Base-by-base conservation (phyloP, 92 coral and sea anemone species). In the Parazoanthus swiftii region DNA sequence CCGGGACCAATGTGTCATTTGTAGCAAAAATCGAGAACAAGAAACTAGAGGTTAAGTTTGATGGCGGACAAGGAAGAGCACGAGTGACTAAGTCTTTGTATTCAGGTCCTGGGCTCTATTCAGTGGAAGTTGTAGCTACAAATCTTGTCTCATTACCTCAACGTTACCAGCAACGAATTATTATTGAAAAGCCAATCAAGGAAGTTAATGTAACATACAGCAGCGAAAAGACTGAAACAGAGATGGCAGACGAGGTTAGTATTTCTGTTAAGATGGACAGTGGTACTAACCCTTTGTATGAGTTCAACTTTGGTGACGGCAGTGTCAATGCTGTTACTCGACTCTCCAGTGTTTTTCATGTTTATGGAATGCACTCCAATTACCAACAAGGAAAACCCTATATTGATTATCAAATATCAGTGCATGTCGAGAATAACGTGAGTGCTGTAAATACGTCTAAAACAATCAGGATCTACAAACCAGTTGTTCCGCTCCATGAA, bases 1-100 rank as follows among this genome's bases (percentile, higher is more conserved):
- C 74, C 35, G 94, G 94, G 4, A 90, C 93, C 3, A 93, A 93
- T 85, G 90, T 90, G 5, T 76, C 89, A 66, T 93, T 88, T 56
- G 38, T 39, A 39, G 92, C 73, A 58, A 65, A 23, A 37, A 21
- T 90, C 33, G 36, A 76, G 59, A 65, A 63, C 6, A 37, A 4
- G 20, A 70, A 75, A 42, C 74, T 90, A 26, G 0, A 43, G 2
- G 26, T 90, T 63, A 74, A 81, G 48, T 63, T 14, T 87, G 50
- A 67, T 48, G 68, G 65, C 23, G 54, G 25, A 26, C 74, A 65
- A 35, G 59, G 80, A 6, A n/a, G 78, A 13, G 78, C 85, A 51
- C n/a, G 8, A 20, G 58, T 93, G 20, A 91, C 96, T 8, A 59
- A 78, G 48, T 77, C 79, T 18, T 42, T 86, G 6, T 93, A 93